Evolutionary conservation across 2,888 invertebrate genomes (phyloP), one percentile per base, ranked within the genome.

Genomic region (Meta bourneti): DNA sequence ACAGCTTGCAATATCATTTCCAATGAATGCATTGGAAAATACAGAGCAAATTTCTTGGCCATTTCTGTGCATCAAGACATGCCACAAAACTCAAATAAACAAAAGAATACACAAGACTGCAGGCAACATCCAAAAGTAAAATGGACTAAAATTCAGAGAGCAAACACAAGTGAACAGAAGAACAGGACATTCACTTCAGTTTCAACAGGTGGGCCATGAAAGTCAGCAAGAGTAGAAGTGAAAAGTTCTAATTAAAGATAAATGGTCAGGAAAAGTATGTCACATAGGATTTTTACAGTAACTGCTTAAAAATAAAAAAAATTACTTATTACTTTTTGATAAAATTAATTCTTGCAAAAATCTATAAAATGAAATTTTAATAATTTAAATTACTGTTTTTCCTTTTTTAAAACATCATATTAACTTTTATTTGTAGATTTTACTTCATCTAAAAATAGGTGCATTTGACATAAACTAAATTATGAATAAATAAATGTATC

Each of bases 101-200:
- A 90, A 79, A 80, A 80, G 85, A 79, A 54, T 70, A 79, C 75
- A 80, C 81, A 82, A 78, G 83, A 83, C 74, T 20, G 80, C 90
- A 90, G 85, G 90, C 90, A 90, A 90, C 72, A 85, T 81, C 75
- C 79, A 85, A 72, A 84, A 83, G 72, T 52, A 77, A 75, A 89
- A 84, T 11, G 80, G 34, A 20, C 20, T 71, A 79, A 51, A 48
- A 70, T 51, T 79, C 54, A 72, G 79, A 74, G 49, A 51, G 82
- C 81, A 88, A 61, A 74, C 83, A 79, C 20, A 81, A 84, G 49
- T 75, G 82, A 82, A 87, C 49, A 77, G 54, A 75, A 75, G 72
- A 70, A 90, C 69, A 75, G 34, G 51, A 51, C 74, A 77, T 83
- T 75, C 11, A 9, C 51, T 77, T 91, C 49, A 91, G 70, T 74